Evolutionary conservation across 2,888 invertebrate species (phyloP).

Genomic region (Steinernema carpocapsae): DNA sequence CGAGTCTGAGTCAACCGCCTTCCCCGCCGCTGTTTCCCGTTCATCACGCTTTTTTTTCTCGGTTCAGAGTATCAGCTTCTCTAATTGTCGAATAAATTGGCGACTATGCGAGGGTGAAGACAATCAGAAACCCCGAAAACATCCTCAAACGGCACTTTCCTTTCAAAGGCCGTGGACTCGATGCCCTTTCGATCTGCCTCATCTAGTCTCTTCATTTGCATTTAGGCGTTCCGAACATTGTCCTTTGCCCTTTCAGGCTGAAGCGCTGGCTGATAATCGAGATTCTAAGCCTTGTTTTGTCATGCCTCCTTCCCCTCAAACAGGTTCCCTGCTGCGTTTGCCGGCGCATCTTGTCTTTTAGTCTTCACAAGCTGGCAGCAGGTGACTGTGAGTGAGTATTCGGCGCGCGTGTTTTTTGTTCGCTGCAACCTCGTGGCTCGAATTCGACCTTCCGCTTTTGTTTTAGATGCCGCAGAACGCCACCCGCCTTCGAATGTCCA

Average conservation of each 20-base stretch:
- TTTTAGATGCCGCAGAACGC: conserved; percentile 24
- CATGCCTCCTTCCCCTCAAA: neutral
- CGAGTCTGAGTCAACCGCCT: too few species aligned
- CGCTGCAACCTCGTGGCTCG: neutral
- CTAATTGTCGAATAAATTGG: too few species aligned
- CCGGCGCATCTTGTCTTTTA: neutral
- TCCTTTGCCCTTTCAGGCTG: neutral
- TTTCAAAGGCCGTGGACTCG: too few species aligned
- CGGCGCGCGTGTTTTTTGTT: neutral
- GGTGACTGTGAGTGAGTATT: too few species aligned
- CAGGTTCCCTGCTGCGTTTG: neutral
- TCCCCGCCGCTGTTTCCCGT: too few species aligned
- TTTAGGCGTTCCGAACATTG: neutral
- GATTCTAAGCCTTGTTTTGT: neutral
- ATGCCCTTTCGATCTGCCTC: too few species aligned
- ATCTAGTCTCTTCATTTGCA: neutral
- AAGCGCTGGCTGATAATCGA: neutral
- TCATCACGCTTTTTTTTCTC: too few species aligned
- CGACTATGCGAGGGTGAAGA: too few species aligned
- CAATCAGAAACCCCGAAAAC: too few species aligned
- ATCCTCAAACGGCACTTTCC: too few species aligned
- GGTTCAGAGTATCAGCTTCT: too few species aligned
- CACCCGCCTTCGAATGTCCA: conserved; percentile 27
- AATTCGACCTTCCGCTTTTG: neutral
- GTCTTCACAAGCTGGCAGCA: neutral